These are phyloP conservation scores for Actinia equina DNA, from an alignment of 64 coral and sea anemone genomes.

Conservation along the genomic window DNA sequence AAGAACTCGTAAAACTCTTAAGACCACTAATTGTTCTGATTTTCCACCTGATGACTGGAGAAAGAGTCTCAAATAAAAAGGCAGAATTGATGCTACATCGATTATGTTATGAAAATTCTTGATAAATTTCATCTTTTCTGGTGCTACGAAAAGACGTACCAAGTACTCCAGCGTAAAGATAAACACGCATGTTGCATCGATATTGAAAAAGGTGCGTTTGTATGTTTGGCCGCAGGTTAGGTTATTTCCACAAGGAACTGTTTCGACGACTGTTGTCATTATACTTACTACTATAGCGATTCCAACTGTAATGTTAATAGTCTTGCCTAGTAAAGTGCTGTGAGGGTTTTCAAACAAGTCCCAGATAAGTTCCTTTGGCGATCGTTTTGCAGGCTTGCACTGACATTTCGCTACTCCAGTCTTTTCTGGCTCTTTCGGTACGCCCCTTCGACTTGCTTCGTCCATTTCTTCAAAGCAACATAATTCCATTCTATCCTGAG, in stretches of 20 bases:
- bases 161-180: constrained; percentile 80
- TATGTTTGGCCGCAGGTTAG: constrained; percentile 66
- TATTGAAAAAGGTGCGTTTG: constrained; percentile 42
- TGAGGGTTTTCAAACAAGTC: constrained; percentile 77
- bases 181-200: constrained; percentile 76
- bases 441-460: constrained; percentile 13
- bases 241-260: constrained; percentile 68
- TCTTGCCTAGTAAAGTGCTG: constrained; percentile 44
- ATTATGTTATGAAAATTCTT: constrained; percentile 80
- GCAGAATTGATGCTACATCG: constrained; percentile 81
- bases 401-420: constrained; percentile 24
- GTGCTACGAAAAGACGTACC: constrained; percentile 65
- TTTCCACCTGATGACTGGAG: not conserved
- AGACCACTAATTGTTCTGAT: constrained; percentile 56
- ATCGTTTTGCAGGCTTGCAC: constrained; percentile 14
- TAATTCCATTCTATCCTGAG: constrained; percentile 49
- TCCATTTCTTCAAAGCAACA: constrained; percentile 81
- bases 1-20: constrained; percentile 78
- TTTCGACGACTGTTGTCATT: constrained; percentile 75
- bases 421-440: not conserved
- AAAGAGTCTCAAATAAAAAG: constrained; percentile 61
- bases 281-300: constrained; percentile 82
- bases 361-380: constrained; percentile 65
- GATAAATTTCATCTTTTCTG: constrained; percentile 62
- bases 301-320: constrained; percentile 52